Conservation (phyloP, 2,888 invertebrate species). For the Latheticus oryzae region DNA sequence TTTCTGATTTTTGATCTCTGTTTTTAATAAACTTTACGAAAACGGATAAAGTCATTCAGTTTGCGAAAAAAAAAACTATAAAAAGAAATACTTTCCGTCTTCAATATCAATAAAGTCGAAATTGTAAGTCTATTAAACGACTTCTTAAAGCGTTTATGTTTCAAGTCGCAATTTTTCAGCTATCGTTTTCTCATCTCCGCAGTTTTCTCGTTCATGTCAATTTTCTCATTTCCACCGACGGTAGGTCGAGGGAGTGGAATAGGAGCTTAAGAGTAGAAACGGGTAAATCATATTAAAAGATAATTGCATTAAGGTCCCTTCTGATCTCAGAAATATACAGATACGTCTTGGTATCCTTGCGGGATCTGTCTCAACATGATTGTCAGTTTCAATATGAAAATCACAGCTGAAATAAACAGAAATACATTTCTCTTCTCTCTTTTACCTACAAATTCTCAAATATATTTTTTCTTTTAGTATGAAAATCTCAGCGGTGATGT, state of each 20-base stretch:
- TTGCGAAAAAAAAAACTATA: constrained; percentile 44
- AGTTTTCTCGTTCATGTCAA: constrained; percentile 49
- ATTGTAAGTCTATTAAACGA: constrained; percentile 46
- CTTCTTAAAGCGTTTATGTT: constrained; percentile 49
- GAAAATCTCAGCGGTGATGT: too few relatives aligned
- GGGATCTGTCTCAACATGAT: constrained; percentile 45
- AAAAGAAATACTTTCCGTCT: constrained; percentile 48
- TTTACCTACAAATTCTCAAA: too few relatives aligned
- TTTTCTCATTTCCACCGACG: constrained; percentile 52
- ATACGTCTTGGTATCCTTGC: constrained; percentile 48
- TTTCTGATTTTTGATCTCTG: constrained; percentile 25
- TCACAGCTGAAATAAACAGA: too few relatives aligned
- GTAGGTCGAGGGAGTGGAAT: constrained; percentile 12
- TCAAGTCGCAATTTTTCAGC: constrained; percentile 50
- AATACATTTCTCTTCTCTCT: too few relatives aligned
- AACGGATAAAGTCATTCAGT: constrained; percentile 45
- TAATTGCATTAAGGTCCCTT: constrained; percentile 55
- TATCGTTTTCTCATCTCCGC: constrained; percentile 49
- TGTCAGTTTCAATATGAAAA: constrained; percentile 49
- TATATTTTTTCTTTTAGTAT: too few relatives aligned
- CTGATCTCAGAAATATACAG: constrained; percentile 53
- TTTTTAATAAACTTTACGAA: constrained; percentile 40
- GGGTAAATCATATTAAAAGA: constrained; percentile 55
- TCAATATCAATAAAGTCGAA: constrained; percentile 50
- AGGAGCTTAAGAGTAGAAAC: constrained; percentile 44